phyloP scores from a whole-genome alignment of 2,797 vertebrate genomes.

The Buphagus erythrorhynchus region DNA sequence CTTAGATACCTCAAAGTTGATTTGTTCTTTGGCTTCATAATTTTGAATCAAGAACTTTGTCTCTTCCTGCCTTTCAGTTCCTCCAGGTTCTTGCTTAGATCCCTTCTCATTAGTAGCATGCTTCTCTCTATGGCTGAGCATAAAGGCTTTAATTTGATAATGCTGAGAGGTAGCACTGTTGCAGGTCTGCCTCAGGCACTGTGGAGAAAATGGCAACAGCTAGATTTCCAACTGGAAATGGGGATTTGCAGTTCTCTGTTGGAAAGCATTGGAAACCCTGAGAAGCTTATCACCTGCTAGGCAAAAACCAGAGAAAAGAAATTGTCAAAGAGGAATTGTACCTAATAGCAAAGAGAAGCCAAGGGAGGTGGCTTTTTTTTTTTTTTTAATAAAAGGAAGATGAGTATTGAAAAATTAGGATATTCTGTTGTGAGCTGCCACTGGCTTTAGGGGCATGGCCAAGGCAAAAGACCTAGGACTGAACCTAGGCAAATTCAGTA shows the following conservation, averaged over 20 bases:
- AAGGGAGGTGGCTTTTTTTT: background rate
- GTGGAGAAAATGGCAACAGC: slow-evolving; percentile 13
- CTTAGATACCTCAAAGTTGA: background rate
- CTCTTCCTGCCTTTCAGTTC: background rate
- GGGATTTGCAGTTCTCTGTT: background rate
- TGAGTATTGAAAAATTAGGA: background rate
- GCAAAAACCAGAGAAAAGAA: background rate
- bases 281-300: slow-evolving; percentile 13
- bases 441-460: background rate
- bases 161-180: background rate
- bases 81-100: slow-evolving; percentile 16
- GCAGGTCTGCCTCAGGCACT: slow-evolving; percentile 14
- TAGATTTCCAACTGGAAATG: slow-evolving; percentile 8
- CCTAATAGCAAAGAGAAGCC: background rate
- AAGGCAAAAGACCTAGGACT: background rate
- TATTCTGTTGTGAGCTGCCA: background rate
- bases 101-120: slow-evolving; percentile 4
- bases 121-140: slow-evolving; percentile 22
- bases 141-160: background rate
- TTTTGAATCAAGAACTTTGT: background rate
- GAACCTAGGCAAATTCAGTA: background rate
- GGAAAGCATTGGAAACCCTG: background rate
- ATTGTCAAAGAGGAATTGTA: background rate
- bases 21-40: background rate
- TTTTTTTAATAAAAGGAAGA: background rate